Evolutionary conservation across 2,797 vertebrate species (phyloP).

Genomic region (Dallia pectoralis): DNA sequence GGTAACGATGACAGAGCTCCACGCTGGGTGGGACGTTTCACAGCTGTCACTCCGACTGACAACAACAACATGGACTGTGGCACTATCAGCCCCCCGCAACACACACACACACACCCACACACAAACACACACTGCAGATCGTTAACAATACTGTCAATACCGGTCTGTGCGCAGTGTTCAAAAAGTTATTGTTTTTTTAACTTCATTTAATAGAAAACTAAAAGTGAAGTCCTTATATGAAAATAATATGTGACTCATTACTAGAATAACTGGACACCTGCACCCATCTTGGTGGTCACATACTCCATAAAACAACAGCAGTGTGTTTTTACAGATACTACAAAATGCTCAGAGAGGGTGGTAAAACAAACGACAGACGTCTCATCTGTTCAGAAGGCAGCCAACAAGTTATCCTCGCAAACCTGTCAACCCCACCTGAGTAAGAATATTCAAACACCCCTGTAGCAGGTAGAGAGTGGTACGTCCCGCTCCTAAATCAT

Average conservation of each 20-base stretch:
- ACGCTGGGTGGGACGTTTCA: not conserved
- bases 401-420: constrained; percentile 41
- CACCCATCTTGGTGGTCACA: constrained; percentile 44
- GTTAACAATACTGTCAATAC: not conserved
- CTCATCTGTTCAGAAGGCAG: constrained; percentile 38
- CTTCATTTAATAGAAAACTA: too few relatives aligned
- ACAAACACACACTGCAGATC: constrained; percentile 1
- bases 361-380: constrained; percentile 52
- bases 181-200: too few relatives aligned
- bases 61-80: not conserved
- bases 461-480: not conserved
- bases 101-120: constrained; percentile 8
- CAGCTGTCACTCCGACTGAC: constrained; percentile 10
- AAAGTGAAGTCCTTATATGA: not conserved
- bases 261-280: not conserved
- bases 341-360: constrained; percentile 15
- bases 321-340: constrained; percentile 54
- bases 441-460: constrained; percentile 9
- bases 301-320: too few relatives aligned
- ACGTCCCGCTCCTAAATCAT: not conserved
- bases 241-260: not conserved
- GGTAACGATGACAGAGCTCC: not conserved
- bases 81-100: not conserved
- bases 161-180: not conserved
- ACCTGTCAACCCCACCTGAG: constrained; percentile 42